A percentile compares a stretch with the other conserved stretches of the same genome.
phyloP scores from a whole-genome alignment of 2,113 vertebrate species.

The Stigmatopora argus region DNA sequence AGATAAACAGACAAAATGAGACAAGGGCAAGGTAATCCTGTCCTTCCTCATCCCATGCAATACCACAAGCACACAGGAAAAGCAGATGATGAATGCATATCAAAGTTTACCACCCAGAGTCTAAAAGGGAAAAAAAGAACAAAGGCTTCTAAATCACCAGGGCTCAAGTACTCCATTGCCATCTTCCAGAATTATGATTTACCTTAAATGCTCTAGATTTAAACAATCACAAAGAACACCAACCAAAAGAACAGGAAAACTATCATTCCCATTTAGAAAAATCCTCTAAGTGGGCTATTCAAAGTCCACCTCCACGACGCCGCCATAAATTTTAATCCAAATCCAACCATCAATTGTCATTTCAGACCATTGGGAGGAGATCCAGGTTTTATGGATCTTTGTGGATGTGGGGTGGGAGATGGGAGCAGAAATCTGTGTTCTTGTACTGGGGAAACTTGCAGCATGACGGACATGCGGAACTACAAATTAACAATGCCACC shows the following conservation, averaged over 20 bases:
- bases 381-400: conserved; percentile 21
- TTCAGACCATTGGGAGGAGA: conserved; percentile 45
- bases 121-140: conserved; percentile 6
- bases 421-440: not conserved
- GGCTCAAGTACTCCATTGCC: conserved; percentile 10
- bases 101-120: conserved; percentile 5
- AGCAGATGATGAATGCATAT: conserved; percentile 12
- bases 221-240: conserved; percentile 34
- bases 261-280: conserved; percentile 36
- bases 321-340: conserved; percentile 40
- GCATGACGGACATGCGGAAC: conserved; percentile 46
- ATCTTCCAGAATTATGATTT: conserved; percentile 29
- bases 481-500: conserved; percentile 54
- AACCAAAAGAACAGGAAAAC: conserved; percentile 7
- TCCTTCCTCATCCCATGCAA: not conserved
- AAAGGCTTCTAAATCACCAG: conserved; percentile 20
- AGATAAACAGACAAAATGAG: conserved; percentile 17
- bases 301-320: conserved; percentile 21
- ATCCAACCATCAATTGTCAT: conserved; percentile 61
- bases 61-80: conserved; percentile 9
- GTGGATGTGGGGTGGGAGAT: conserved; percentile 7
- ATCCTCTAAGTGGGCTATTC: conserved; percentile 32
- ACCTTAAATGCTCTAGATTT: conserved; percentile 20
- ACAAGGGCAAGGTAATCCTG: conserved; percentile 18
- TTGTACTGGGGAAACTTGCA: conserved; percentile 16